Evolutionary conservation across 2,113 vertebrate genomes (phyloP).

Genomic region (Tricholaema leucomelas): DNA sequence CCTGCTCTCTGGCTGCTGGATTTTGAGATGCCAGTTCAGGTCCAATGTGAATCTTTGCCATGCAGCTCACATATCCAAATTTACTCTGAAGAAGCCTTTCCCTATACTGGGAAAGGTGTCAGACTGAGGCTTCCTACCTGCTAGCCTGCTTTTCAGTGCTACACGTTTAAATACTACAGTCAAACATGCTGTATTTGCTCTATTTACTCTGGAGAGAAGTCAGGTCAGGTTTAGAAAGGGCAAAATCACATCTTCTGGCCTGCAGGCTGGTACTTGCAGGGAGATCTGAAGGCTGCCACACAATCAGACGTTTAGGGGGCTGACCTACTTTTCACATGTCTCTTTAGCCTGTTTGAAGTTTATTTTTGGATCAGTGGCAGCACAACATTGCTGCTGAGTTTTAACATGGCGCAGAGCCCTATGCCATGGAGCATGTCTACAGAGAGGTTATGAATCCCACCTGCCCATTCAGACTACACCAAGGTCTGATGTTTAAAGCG

Average conservation of each 20-base stretch:
- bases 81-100: not conserved
- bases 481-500: not conserved
- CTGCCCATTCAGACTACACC: not conserved
- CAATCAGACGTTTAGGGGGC: slow-evolving; percentile 12
- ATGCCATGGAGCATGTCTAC: not conserved
- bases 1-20: not conserved
- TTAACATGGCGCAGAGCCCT: not conserved
- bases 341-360: slow-evolving; percentile 23
- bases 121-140: slow-evolving; percentile 8
- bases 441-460: not conserved
- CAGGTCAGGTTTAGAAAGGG: slow-evolving; percentile 33
- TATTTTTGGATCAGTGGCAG: slow-evolving; percentile 32
- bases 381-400: not conserved
- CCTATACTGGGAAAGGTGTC: not conserved
- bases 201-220: slow-evolving; percentile 9
- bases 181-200: slow-evolving; percentile 19
- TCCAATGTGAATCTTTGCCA: not conserved
- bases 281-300: slow-evolving; percentile 48
- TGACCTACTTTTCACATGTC: slow-evolving; percentile 49
- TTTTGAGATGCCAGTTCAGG: not conserved
- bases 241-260: slow-evolving; percentile 35
- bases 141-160: not conserved
- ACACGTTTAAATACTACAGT: not conserved
- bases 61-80: not conserved
- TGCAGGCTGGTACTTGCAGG: not conserved